Evolutionary conservation across 30 jellyfish, hydroid and myxozoan genomes (phyloP).

Genomic region (Clytia hemisphaerica): DNA sequence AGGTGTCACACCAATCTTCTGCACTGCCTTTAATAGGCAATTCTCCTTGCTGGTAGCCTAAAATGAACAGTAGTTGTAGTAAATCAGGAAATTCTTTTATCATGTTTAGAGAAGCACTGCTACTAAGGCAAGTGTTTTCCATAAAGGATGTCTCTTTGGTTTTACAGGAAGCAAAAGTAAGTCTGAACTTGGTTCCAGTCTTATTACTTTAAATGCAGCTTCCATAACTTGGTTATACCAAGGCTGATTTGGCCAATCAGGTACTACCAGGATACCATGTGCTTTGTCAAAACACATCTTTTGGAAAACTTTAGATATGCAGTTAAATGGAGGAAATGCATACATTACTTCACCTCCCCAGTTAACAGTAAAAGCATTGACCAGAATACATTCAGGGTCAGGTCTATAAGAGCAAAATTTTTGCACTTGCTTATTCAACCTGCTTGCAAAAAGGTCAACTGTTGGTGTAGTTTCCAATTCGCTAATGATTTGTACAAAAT

Average conservation of each 20-base stretch:
- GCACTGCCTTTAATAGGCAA: no score
- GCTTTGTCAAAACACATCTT: slow-evolving; percentile 34
- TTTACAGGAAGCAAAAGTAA: slow-evolving; percentile 21
- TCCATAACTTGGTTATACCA: slow-evolving; percentile 8
- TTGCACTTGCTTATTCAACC: slow-evolving; percentile 15
- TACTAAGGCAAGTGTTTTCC: slow-evolving; percentile 6
- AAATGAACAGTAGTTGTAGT: no score
- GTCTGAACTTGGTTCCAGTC: slow-evolving; percentile 23
- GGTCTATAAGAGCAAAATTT: slow-evolving; percentile 23
- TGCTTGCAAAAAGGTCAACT: slow-evolving; percentile 34
- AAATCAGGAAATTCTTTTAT: no score
- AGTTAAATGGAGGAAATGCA: slow-evolving; percentile 40
- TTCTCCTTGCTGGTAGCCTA: no score
- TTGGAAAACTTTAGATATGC: slow-evolving; percentile 1
- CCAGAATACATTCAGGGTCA: slow-evolving; percentile 26
- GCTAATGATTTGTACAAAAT: slow-evolving; percentile 9
- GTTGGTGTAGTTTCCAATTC: slow-evolving; percentile 4
- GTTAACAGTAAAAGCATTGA: slow-evolving; percentile 26
- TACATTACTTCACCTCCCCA: slow-evolving; percentile 20
- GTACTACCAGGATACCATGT: slow-evolving; percentile 34
- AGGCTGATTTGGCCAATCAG: slow-evolving; percentile 38
- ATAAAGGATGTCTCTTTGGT: slow-evolving; percentile 29
- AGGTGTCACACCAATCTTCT: no score
- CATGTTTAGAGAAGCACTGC: slow-evolving; percentile 2
- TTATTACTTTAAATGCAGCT: slow-evolving; percentile 3